These are phyloP conservation scores for Ectemnius cavifrons DNA, from an alignment of 2,888 invertebrate species.

Conservation along the genomic window DNA sequence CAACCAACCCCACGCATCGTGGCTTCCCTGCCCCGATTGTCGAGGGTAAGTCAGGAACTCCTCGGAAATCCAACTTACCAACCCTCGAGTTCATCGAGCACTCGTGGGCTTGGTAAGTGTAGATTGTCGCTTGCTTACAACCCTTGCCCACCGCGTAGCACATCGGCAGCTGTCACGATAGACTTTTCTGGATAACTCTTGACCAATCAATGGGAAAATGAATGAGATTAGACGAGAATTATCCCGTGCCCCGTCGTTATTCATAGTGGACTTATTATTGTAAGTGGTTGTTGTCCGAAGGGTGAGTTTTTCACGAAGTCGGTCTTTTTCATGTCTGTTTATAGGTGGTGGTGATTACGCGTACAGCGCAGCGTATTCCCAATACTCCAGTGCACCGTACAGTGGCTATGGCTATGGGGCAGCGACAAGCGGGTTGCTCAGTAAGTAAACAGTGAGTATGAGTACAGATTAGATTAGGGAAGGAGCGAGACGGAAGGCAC, in stretches of 20 bases:
- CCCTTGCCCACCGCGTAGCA: no score
- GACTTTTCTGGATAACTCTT: no score
- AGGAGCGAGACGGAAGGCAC: conserved; percentile 52
- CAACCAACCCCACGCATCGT: background rate
- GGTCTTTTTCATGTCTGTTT: conserved; percentile 31
- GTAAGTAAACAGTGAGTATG: conserved; percentile 85
- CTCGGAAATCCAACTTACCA: conserved; percentile 47
- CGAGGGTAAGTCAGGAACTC: conserved; percentile 52
- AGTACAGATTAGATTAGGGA: conserved; percentile 75
- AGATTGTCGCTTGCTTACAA: no score
- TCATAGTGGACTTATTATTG: no score
- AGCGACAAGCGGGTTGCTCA: conserved; percentile 84
- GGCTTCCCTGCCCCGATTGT: conserved; percentile 9
- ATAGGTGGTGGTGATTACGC: conserved; percentile 85
- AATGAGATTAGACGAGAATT: no score
- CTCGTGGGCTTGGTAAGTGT: background rate
- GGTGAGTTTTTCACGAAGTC: no score
- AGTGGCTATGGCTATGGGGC: conserved; percentile 84
- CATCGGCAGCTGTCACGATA: no score
- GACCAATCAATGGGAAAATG: no score
- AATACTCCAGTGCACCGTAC: conserved; percentile 87
- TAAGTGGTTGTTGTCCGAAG: no score
- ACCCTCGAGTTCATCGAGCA: conserved; percentile 4
- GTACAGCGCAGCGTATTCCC: conserved; percentile 86
- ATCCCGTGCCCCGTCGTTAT: no score